Conservation (phyloP, 1,140 invertebrate genomes). For the Cheumatopsyche charites region DNA sequence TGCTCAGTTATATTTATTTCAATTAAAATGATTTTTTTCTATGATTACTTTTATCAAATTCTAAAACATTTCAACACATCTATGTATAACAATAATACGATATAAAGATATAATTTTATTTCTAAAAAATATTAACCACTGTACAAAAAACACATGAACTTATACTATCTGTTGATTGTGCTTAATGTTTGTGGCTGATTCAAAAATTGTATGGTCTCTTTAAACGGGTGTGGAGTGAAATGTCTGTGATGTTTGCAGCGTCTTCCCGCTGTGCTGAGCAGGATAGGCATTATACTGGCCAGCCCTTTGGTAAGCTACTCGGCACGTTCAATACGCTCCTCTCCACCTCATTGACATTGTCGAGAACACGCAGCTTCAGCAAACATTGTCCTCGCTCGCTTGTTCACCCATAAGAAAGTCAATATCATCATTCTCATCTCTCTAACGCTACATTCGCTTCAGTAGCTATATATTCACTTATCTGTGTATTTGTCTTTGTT, state of each 20-base stretch:
- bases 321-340: constrained; percentile 51
- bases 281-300: constrained; percentile 91
- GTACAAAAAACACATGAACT: constrained; percentile 10
- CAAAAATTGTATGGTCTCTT: constrained; percentile 28
- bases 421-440: constrained; percentile 14
- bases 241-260: constrained; percentile 78
- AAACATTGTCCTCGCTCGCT: constrained; percentile 11
- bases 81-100: too few relatives aligned
- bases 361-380: constrained; percentile 15
- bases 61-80: too few relatives aligned
- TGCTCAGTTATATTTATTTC: too few relatives aligned
- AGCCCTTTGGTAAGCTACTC: constrained; percentile 87
- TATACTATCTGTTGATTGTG: constrained; percentile 24
- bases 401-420: not conserved
- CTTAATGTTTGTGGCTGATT: constrained; percentile 27
- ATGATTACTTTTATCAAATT: too few relatives aligned
- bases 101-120: too few relatives aligned
- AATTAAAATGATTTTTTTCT: too few relatives aligned
- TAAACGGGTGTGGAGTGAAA: constrained; percentile 53
- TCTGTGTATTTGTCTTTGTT: not conserved
- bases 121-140: not conserved
- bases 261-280: constrained; percentile 88
- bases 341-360: constrained; percentile 33
- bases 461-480: constrained; percentile 1
- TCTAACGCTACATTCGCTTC: constrained; percentile 4